phyloP scores from a whole-genome alignment of 53 echinoderm and acorn worm species.

The Hippasteria phrygiana region DNA sequence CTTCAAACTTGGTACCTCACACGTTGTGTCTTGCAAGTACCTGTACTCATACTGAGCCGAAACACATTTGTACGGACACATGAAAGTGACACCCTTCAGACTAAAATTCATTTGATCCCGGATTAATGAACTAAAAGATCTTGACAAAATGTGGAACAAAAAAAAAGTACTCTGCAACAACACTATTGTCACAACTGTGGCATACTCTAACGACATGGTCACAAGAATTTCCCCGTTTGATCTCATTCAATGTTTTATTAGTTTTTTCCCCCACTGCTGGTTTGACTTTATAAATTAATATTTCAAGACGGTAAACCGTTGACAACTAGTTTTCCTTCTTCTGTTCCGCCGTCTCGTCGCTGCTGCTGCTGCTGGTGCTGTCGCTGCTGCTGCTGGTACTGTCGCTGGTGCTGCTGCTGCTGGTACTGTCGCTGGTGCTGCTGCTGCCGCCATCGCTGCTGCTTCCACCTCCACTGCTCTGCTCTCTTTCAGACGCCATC shows the following conservation, averaged over 20 bases:
- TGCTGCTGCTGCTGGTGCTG: constrained; percentile 44
- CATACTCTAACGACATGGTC: too few species aligned
- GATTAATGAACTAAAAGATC: too few species aligned
- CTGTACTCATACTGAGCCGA: too few species aligned
- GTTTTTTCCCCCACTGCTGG: neutral
- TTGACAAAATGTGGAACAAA: too few species aligned
- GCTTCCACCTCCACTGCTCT: constrained; percentile 47
- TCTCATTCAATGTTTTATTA: neutral
- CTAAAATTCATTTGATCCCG: too few species aligned
- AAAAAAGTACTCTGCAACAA: too few species aligned
- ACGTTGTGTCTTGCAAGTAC: too few species aligned
- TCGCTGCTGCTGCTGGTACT: constrained; percentile 11
- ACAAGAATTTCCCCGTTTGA: too few species aligned
- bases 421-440: neutral
- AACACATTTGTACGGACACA: too few species aligned
- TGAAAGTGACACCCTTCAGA: too few species aligned
- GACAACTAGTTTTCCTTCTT: constrained; percentile 57
- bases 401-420: neutral
- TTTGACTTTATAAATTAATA: neutral
- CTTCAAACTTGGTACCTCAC: too few species aligned
- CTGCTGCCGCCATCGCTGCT: constrained; percentile 19
- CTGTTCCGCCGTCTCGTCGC: constrained; percentile 46
- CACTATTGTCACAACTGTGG: too few species aligned
- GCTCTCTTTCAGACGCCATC: constrained; percentile 84
- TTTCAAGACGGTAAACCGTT: neutral